Evolutionary conservation across 2,113 vertebrate species (phyloP).

Genomic region (Mesocricetus auratus): DNA sequence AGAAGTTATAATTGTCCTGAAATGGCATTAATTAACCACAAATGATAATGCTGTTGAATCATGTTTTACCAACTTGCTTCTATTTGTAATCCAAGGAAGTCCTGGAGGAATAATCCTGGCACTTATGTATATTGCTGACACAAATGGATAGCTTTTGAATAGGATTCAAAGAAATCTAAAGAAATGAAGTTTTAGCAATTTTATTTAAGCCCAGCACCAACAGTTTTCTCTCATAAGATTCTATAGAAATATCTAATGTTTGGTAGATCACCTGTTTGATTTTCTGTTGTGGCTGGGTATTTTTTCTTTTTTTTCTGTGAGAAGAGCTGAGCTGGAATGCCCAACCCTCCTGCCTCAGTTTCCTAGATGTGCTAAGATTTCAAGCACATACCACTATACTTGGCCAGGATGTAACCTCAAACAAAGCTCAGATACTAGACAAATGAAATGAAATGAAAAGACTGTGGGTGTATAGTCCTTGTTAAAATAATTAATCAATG

Average conservation of each 20-base stretch:
- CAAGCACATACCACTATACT: background rate
- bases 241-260: slow-evolving; percentile 1
- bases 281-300: background rate
- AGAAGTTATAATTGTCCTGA: too few species aligned
- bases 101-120: background rate
- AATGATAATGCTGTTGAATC: background rate
- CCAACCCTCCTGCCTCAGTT: background rate
- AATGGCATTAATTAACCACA: background rate
- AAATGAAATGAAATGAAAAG: background rate
- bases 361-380: background rate
- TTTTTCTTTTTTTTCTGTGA: background rate
- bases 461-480: background rate
- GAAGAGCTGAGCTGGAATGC: background rate
- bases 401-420: background rate
- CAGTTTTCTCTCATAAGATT: slow-evolving; percentile 24
- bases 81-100: slow-evolving; percentile 36
- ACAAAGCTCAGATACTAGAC: background rate
- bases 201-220: slow-evolving; percentile 54
- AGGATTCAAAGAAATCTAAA: slow-evolving; percentile 31
- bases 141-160: background rate
- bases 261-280: background rate
- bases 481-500: background rate
- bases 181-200: slow-evolving; percentile 27
- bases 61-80: background rate
- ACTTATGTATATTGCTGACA: background rate